phyloP scores from a whole-genome alignment of 2,888 invertebrate species.

The Scaptomyza polygonia region DNA sequence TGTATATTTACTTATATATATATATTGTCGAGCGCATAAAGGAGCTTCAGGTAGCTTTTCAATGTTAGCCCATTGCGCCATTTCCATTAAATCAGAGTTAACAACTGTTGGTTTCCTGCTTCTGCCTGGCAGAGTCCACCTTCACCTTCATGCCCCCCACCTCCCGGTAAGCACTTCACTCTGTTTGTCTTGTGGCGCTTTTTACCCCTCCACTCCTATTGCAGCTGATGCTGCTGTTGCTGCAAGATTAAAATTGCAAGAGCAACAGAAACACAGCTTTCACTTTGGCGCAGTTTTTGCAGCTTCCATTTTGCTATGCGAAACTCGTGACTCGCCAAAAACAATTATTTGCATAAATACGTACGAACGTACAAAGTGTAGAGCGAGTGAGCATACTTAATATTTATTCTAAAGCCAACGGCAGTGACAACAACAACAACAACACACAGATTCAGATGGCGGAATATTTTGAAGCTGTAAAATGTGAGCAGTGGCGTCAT shows the following conservation, averaged over 20 bases:
- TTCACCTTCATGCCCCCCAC: background rate
- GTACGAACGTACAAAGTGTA: conserved; percentile 17
- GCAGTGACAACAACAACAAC: conserved; percentile 23
- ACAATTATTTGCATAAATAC: conserved; percentile 75
- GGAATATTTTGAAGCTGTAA: conserved; percentile 60
- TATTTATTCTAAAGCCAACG: conserved; percentile 72
- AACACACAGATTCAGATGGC: conserved; percentile 18
- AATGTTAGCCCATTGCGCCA: conserved; percentile 39
- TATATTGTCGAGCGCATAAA: conserved; percentile 31
- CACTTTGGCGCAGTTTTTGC: conserved; percentile 34
- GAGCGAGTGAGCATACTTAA: conserved; percentile 49
- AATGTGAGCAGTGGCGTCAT: conserved; percentile 58
- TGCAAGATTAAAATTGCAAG: conserved; percentile 65
- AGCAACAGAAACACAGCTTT: conserved; percentile 40
- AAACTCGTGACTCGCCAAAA: conserved; percentile 58
- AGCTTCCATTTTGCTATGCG: conserved; percentile 36
- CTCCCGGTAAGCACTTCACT: too few relatives aligned
- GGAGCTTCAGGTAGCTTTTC: conserved; percentile 11
- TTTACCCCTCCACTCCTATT: background rate
- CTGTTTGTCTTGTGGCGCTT: conserved; percentile 27
- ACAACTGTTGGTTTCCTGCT: conserved; percentile 65
- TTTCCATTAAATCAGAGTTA: conserved; percentile 79
- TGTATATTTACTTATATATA: conserved; percentile 15
- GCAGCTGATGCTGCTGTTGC: conserved; percentile 22
- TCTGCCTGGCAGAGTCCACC: background rate